A percentile compares a stretch with the other conserved stretches of the same genome.
Evolutionary conservation across 2,888 invertebrate genomes (phyloP).

Genomic region (Rotaria macrura): DNA sequence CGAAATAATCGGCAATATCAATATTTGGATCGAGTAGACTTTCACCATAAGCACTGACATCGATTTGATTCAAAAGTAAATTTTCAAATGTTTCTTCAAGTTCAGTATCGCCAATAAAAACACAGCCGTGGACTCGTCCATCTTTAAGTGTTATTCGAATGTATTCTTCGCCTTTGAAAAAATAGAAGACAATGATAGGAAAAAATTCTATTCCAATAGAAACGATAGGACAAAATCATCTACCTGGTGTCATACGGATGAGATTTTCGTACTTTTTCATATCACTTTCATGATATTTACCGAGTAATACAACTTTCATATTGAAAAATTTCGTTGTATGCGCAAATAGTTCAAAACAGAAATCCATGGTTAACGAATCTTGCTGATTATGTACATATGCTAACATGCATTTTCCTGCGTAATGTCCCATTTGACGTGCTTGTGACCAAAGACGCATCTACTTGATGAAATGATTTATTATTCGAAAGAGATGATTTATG

Average conservation of each 20-base stretch:
- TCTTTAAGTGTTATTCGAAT: conserved; percentile 76
- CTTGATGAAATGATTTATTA: conserved; percentile 33
- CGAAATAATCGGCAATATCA: conserved; percentile 98
- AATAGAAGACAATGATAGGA: no score
- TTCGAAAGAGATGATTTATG: no score
- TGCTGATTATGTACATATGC: conserved; percentile 39
- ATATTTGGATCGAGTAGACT: conserved; percentile 85
- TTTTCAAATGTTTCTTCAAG: conserved; percentile 96
- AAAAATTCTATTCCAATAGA: no score
- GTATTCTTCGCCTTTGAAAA: conserved; percentile 49
- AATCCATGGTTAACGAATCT: conserved; percentile 57
- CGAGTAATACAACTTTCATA: conserved; percentile 68
- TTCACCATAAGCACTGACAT: conserved; percentile 74
- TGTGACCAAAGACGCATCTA: conserved; percentile 93
- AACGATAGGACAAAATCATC: no score
- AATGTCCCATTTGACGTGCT: conserved; percentile 88
- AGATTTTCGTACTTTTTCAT: conserved; percentile 63
- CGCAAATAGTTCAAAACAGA: conserved; percentile 91
- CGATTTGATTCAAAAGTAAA: conserved; percentile 82
- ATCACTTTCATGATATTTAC: conserved; percentile 82
- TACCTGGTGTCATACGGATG: conserved; percentile 61
- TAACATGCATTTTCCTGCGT: conserved; percentile 77
- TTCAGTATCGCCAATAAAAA: conserved; percentile 89
- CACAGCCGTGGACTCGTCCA: conserved; percentile 77
- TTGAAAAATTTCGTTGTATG: conserved; percentile 91